Evolutionary conservation across 2,888 invertebrate species (phyloP), one percentile per base, ranked within the genome.

Genomic region (Poecilobothrus nobilitatus): DNA sequence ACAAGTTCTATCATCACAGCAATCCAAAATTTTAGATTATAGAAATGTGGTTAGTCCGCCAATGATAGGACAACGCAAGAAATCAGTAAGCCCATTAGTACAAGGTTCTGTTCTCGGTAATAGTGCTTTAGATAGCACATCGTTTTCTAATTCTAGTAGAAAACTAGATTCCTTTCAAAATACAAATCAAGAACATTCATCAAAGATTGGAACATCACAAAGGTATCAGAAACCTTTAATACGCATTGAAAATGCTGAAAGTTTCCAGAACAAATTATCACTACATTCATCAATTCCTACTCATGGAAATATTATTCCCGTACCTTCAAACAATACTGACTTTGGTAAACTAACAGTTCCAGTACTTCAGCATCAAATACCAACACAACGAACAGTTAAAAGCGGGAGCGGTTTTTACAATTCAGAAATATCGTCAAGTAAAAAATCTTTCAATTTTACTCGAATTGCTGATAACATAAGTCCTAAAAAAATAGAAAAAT

Each of bases 381-480:
- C 18, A 15, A 21, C 8, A 63, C 34, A 8, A 71, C 70, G 65
- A 64, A 70, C 3, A 67, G 65, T 9, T 15, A 62, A 61, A 22
- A 64, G 68, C 61, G 0, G 71, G 33, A 20, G 64, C 71, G 67
- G 74, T 72, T 64, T n/a, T 65, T 37, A 37, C n/a, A 63, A 9
- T n/a, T 15, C 70, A 21, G 22, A 66, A 63, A 18, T 44, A 9
- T 67, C 68, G 20, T 65, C 69, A 1, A 71, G 73, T 6, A 78
- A 78, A 27, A 82, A 81, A 73, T 74, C 79, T 0, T 81, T 82
- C 27, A 82, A 82, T 69, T 82, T 81, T 67, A 73, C 77, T 34
- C 78, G 82, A 67, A 82, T 82, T 72, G 82, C 82, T 0, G 82
- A 82, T 68, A 82, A 81, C 70, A 72, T 82, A 1, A 78, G 78